Conservation (phyloP, 2,113 vertebrate genomes). For the Phocoena phocoena region DNA sequence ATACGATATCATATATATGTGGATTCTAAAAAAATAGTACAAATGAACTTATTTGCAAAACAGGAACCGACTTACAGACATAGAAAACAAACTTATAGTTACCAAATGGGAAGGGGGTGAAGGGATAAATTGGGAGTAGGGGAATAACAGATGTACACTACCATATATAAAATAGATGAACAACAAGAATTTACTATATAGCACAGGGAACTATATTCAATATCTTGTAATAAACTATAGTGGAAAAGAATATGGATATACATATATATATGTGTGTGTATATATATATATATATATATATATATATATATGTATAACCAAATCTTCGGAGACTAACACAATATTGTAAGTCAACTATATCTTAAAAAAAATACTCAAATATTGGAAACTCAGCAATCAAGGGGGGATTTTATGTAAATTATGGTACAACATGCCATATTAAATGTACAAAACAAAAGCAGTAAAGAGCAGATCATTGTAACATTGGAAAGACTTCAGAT, state of each 20-base stretch:
- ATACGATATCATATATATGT: not conserved
- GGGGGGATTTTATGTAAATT: not conserved
- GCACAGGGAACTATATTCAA: not conserved
- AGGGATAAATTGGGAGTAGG: not conserved
- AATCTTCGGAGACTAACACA: not conserved
- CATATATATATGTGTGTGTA: not conserved
- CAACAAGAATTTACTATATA: not conserved
- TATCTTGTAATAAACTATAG: too few species aligned
- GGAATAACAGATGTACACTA: not conserved
- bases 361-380: not conserved
- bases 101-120: not conserved
- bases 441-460: not conserved
- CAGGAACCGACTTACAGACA: not conserved
- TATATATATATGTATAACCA: not conserved
- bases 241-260: not conserved
- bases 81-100: not conserved
- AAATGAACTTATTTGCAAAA: not conserved
- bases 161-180: not conserved
- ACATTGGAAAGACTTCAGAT: not conserved
- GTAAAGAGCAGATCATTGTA: not conserved
- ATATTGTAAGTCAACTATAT: not conserved
- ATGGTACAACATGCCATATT: not conserved
- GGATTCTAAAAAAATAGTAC: not conserved
- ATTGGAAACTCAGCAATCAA: not conserved
- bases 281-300: not conserved